These are phyloP conservation scores for Micrasema minimum DNA, from an alignment of 1,140 invertebrate genomes.

Conservation along the genomic window DNA sequence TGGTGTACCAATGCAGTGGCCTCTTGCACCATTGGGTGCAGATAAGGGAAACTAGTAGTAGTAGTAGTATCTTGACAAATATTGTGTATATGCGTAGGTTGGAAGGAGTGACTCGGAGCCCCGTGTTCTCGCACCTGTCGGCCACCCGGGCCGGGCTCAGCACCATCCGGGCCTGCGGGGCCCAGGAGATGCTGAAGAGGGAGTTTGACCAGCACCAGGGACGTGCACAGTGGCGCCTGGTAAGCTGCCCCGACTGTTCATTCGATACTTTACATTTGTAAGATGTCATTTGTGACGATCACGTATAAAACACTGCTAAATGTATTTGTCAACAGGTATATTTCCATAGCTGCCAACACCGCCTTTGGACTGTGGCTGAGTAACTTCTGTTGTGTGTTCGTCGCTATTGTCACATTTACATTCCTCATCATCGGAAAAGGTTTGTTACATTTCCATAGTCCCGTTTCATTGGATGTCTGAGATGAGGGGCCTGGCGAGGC, in stretches of 20 bases:
- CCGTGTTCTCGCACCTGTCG: conserved; percentile 81
- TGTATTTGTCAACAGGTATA: conserved; percentile 68
- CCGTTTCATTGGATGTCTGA: too few species aligned
- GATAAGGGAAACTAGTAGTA: too few species aligned
- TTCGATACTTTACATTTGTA: too few species aligned
- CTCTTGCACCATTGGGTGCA: too few species aligned
- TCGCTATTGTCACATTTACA: conserved; percentile 76
- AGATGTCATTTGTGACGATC: too few species aligned
- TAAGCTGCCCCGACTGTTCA: conserved; percentile 44
- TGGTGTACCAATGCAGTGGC: too few species aligned
- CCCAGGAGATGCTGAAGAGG: conserved; percentile 75
- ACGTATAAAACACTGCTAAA: too few species aligned
- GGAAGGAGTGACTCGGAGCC: conserved; percentile 70
- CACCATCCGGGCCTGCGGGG: conserved; percentile 81
- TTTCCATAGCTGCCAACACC: conserved; percentile 78
- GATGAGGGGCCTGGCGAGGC: too few species aligned
- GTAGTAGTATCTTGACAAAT: too few species aligned
- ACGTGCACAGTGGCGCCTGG: conserved; percentile 69
- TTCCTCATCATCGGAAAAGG: conserved; percentile 73
- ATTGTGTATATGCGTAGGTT: conserved; percentile 59
- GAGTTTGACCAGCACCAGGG: conserved; percentile 80
- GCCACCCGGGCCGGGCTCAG: conserved; percentile 82
- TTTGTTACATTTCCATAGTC: neutral
- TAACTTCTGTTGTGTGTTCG: conserved; percentile 75
- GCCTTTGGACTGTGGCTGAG: conserved; percentile 87